These are phyloP conservation scores for Petroica traversi DNA, from an alignment of 2,113 vertebrate species.

Conservation along the genomic window DNA sequence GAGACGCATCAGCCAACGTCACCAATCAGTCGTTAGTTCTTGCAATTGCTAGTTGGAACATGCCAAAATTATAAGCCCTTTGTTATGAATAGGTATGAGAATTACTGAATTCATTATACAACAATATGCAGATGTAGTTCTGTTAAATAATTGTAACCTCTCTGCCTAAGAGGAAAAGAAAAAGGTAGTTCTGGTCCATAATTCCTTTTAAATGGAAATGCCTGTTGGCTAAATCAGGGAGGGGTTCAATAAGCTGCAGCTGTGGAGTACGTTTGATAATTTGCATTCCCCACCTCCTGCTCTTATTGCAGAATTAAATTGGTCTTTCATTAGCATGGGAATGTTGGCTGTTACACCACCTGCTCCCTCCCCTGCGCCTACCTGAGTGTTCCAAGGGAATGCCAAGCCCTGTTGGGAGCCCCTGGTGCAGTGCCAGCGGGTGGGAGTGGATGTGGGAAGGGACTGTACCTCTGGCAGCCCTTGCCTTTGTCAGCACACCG, in stretches of 20 bases:
- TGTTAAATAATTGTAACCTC: not conserved
- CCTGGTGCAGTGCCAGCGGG: slow-evolving; percentile 47
- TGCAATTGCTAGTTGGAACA: not conserved
- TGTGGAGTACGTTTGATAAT: not conserved
- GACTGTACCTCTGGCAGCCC: slow-evolving; percentile 65
- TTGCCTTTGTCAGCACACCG: slow-evolving; percentile 54
- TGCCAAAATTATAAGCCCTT: not conserved
- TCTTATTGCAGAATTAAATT: not conserved
- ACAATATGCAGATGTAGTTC: not conserved
- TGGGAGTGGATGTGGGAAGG: slow-evolving; percentile 56
- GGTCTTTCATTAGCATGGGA: not conserved
- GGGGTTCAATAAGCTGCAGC: not conserved
- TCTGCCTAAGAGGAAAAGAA: not conserved
- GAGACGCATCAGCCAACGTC: not conserved
- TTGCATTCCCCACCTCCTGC: slow-evolving; percentile 5
- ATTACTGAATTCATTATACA: not conserved
- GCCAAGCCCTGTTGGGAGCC: slow-evolving; percentile 41
- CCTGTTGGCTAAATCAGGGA: not conserved
- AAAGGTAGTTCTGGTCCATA: not conserved
- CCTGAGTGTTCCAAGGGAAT: not conserved
- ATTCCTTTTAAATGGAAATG: not conserved
- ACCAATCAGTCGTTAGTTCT: not conserved
- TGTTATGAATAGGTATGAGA: not conserved
- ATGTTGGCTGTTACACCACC: not conserved
- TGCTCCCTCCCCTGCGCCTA: not conserved